Evolutionary conservation across 2,113 vertebrate genomes (phyloP).

Genomic region (Loxodonta africana): DNA sequence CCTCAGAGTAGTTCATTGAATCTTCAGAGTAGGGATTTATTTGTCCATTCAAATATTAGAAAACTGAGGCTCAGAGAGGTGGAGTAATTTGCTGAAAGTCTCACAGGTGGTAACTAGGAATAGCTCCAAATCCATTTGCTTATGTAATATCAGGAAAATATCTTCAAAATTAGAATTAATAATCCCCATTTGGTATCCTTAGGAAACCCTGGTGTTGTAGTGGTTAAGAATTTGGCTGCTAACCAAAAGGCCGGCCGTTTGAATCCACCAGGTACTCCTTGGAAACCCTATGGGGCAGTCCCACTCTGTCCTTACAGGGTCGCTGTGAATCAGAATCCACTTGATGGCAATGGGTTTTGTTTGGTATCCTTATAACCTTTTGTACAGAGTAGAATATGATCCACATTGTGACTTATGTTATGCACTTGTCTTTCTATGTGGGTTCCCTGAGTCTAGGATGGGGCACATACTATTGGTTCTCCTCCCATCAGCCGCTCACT

Average conservation of each 20-base stretch:
- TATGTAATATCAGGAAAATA: background rate
- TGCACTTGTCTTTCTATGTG: too few species aligned
- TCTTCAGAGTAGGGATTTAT: background rate
- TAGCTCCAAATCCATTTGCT: background rate
- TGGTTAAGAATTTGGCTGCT: too few species aligned
- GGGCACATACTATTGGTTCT: background rate
- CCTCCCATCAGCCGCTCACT: background rate
- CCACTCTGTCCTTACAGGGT: too few species aligned
- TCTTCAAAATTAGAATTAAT: background rate
- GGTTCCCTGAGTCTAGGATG: background rate
- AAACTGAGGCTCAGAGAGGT: background rate
- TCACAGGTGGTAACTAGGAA: background rate
- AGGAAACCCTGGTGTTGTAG: too few species aligned
- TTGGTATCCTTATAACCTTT: background rate
- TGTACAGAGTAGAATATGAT: background rate
- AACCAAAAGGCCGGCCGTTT: too few species aligned
- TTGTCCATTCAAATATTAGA: conserved; percentile 32
- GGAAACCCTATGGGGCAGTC: too few species aligned
- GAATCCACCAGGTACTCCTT: too few species aligned
- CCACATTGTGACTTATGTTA: background rate
- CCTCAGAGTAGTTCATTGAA: background rate
- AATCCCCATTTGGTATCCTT: background rate
- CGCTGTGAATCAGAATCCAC: too few species aligned
- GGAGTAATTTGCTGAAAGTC: background rate
- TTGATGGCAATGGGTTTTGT: too few species aligned